Conservation (phyloP, 2,797 vertebrate genomes). For the Thamnophis elegans region DNA sequence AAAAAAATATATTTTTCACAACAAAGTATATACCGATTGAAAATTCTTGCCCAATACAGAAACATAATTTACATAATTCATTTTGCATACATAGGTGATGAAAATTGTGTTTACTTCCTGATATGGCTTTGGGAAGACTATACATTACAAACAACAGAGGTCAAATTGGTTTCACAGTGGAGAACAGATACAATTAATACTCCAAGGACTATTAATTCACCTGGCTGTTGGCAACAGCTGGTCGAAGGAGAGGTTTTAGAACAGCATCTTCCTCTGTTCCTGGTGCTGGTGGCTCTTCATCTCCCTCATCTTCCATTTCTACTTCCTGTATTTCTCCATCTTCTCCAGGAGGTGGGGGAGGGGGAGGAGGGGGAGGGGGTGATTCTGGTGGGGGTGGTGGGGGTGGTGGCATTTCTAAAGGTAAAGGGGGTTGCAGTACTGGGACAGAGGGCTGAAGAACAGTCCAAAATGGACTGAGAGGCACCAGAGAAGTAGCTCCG, state of each 20-base stretch:
- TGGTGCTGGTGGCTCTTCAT: slow-evolving; percentile 90
- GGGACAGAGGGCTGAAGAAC: slow-evolving; percentile 77
- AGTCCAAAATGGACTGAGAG: slow-evolving; percentile 78
- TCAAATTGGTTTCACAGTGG: not conserved
- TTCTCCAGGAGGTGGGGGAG: slow-evolving; percentile 84
- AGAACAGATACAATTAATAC: not conserved
- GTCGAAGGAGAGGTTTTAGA: slow-evolving; percentile 70
- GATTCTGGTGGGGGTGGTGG: slow-evolving; percentile 84
- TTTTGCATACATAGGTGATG: not conserved
- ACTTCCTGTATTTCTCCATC: slow-evolving; percentile 94
- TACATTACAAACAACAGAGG: not conserved
- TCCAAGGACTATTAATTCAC: slow-evolving; percentile 57
- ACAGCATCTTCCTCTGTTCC: slow-evolving; percentile 89
- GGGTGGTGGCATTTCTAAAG: slow-evolving; percentile 80
- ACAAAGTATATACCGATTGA: not conserved
- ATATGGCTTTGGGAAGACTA: not conserved
- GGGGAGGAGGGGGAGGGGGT: slow-evolving; percentile 73
- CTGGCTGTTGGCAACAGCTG: slow-evolving; percentile 68
- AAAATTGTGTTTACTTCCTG: not conserved
- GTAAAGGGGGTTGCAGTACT: slow-evolving; percentile 77
- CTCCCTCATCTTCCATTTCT: slow-evolving; percentile 95
- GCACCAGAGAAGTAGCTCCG: slow-evolving; percentile 71
- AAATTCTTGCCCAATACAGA: not conserved
- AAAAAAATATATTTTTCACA: not conserved
- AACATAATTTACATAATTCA: not conserved